Evolutionary conservation across 2,113 vertebrate species (phyloP).

Genomic region (Rhadina sibilatrix): DNA sequence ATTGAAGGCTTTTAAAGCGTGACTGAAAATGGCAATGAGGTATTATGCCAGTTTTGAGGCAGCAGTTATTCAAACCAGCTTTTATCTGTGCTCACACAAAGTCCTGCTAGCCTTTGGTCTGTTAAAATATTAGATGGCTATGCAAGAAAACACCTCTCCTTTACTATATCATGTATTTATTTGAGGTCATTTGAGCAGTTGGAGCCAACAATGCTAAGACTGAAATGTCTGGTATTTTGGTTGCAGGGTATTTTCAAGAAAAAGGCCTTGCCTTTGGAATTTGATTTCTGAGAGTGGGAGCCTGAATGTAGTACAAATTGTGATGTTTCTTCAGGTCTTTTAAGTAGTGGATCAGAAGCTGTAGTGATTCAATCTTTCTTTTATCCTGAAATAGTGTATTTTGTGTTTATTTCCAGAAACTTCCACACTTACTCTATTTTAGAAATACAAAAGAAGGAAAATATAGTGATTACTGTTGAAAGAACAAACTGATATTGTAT

Average conservation of each 20-base stretch:
- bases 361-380: background rate
- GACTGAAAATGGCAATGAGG: background rate
- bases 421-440: background rate
- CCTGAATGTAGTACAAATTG: background rate
- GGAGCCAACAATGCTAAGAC: conserved; percentile 7
- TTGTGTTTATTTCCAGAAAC: background rate
- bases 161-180: rapidly evolving
- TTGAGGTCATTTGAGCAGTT: background rate
- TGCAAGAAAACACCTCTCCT: background rate
- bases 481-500: background rate
- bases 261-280: conserved; percentile 29
- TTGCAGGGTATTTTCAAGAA: conserved; percentile 53
- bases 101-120: background rate
- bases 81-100: background rate
- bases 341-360: background rate
- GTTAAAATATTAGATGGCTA: background rate
- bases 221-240: conserved; percentile 59
- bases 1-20: background rate
- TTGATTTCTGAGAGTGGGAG: background rate
- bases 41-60: background rate
- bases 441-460: background rate
- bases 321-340: background rate
- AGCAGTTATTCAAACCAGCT: background rate
- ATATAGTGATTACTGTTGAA: background rate
- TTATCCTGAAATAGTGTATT: background rate